Percentiles rank a stretch among this genome's conserved stretches.
These are phyloP conservation scores for Geothlypis trichas DNA, from an alignment of 2,113 vertebrate genomes.

Conservation along the genomic window DNA sequence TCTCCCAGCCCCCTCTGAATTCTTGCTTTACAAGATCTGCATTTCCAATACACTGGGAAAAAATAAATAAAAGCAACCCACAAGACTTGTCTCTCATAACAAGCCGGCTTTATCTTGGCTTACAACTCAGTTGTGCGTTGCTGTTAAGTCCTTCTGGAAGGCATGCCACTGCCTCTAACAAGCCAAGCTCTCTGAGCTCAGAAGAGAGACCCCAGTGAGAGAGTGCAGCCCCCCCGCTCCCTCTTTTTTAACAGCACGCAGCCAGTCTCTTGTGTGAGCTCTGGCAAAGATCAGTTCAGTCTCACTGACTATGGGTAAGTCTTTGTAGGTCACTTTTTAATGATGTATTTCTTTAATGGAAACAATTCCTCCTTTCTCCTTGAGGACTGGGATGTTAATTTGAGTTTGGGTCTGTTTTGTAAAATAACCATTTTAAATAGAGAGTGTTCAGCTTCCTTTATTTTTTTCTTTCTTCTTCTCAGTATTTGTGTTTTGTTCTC, in stretches of 20 bases:
- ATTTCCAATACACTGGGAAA: constrained; percentile 30
- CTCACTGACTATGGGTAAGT: constrained; percentile 14
- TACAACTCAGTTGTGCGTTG: constrained; percentile 29
- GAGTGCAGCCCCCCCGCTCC: constrained; percentile 4
- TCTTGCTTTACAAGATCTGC: constrained; percentile 28
- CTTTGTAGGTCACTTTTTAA: constrained; percentile 67
- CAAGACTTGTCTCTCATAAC: constrained; percentile 45
- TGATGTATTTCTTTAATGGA: constrained; percentile 41
- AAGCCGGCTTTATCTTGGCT: constrained; percentile 47
- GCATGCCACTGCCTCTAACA: constrained; percentile 23
- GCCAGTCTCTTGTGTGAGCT: constrained; percentile 56
- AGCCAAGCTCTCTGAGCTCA: constrained; percentile 37
- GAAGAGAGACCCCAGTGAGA: constrained; percentile 52
- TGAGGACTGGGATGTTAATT: constrained; percentile 18
- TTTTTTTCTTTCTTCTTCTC: neutral
- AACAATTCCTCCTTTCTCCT: constrained; percentile 33
- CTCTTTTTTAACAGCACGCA: constrained; percentile 32
- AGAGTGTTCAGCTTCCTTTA: neutral
- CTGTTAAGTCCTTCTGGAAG: constrained; percentile 53
- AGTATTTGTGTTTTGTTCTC: neutral
- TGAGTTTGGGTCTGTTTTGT: constrained; percentile 18
- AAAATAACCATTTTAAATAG: neutral
- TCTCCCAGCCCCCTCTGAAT: neutral
- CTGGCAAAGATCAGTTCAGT: constrained; percentile 56
- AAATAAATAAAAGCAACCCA: constrained; percentile 51